These are phyloP conservation scores for Leptopilina myrica DNA, from an alignment of 2,888 invertebrate species.

Conservation along the genomic window DNA sequence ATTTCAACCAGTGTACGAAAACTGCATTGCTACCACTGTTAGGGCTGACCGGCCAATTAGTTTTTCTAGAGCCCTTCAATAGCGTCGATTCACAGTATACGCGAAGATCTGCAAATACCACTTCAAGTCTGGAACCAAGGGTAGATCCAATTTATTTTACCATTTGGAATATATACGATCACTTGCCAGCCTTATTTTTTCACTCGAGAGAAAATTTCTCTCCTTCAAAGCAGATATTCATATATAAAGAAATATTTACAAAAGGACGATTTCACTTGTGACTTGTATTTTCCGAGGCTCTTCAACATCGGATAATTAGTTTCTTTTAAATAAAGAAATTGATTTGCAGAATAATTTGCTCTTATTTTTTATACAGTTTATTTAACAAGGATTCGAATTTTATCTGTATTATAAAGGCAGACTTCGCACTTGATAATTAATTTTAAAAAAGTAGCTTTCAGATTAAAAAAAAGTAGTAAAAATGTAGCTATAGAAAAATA, in stretches of 20 bases:
- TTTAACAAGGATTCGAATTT: too few relatives aligned
- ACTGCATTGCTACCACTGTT: constrained; percentile 38
- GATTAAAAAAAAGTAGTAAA: too few relatives aligned
- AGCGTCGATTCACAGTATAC: constrained; percentile 38
- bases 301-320: too few relatives aligned
- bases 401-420: too few relatives aligned
- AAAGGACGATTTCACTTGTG: not conserved
- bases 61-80: constrained; percentile 65
- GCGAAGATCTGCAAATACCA: constrained; percentile 30
- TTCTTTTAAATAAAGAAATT: too few relatives aligned
- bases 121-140: constrained; percentile 28
- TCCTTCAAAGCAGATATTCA: not conserved
- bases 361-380: too few relatives aligned
- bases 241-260: not conserved
- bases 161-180: constrained; percentile 29
- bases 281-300: too few relatives aligned
- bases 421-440: too few relatives aligned
- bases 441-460: too few relatives aligned
- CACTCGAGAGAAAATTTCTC: constrained; percentile 1
- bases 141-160: constrained; percentile 29
- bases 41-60: constrained; percentile 70
- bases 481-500: too few relatives aligned
- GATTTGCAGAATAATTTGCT: too few relatives aligned
- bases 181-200: constrained; percentile 23
- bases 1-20: not conserved